Percentiles rank a stretch among this genome's conserved stretches.
Evolutionary conservation across 2,888 invertebrate species (phyloP).

Genomic region (Apamea anceps): DNA sequence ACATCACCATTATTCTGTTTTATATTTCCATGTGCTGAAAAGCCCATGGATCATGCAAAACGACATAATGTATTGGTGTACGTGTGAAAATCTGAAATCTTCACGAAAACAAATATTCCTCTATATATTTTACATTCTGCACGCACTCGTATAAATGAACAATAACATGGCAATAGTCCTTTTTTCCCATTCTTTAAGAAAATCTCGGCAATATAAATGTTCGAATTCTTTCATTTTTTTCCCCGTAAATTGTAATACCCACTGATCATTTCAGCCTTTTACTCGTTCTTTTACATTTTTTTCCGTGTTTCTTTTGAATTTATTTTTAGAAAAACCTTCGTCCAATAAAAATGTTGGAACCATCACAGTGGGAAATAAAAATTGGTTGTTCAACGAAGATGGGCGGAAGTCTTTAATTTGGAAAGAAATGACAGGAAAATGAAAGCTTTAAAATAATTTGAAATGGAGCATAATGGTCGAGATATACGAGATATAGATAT

Average conservation of each 20-base stretch:
- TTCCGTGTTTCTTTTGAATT: constrained; percentile 41
- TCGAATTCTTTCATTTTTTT: constrained; percentile 28
- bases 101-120: background rate
- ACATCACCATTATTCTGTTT: constrained; percentile 5
- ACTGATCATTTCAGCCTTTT: constrained; percentile 54
- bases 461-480: background rate
- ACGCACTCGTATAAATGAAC: constrained; percentile 50
- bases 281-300: constrained; percentile 28
- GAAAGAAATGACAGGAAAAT: constrained; percentile 12
- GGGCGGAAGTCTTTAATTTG: constrained; percentile 14
- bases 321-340: constrained; percentile 21
- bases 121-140: constrained; percentile 26
- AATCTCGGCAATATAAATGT: constrained; percentile 43
- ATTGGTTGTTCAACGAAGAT: constrained; percentile 12
- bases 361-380: constrained; percentile 33
- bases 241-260: constrained; percentile 48
- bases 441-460: constrained; percentile 9
- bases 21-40: constrained; percentile 14
- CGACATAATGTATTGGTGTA: constrained; percentile 21
- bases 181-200: constrained; percentile 16
- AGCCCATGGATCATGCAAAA: constrained; percentile 20
- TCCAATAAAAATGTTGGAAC: constrained; percentile 37
- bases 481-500: no score
- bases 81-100: constrained; percentile 28
- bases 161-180: constrained; percentile 53